A percentile compares a stretch with the other conserved stretches of the same genome.
These are phyloP conservation scores for Drosophila ezoana DNA, from an alignment of 2,888 invertebrate genomes.

Conservation along the genomic window DNA sequence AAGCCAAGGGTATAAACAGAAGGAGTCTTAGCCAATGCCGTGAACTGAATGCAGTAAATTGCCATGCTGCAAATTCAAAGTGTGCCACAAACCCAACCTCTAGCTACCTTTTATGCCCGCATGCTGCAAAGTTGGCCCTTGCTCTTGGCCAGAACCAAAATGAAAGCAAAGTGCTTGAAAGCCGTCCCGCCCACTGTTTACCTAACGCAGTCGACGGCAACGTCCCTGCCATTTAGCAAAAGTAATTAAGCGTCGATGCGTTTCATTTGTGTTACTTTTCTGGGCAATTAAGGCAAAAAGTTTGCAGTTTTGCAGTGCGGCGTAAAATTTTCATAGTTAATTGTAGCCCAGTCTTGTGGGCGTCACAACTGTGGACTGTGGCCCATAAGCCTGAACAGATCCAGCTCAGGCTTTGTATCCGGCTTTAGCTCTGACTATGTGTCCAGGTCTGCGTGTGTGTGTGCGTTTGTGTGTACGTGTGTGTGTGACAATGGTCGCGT, in stretches of 20 bases:
- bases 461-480: neutral
- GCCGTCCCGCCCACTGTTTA: constrained; percentile 38
- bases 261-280: constrained; percentile 80
- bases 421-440: no score
- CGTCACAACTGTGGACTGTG: constrained; percentile 1
- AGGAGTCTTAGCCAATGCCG: constrained; percentile 33
- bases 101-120: constrained; percentile 45
- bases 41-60: constrained; percentile 53
- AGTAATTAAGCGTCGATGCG: constrained; percentile 80
- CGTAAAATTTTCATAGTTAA: constrained; percentile 77
- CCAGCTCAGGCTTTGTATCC: neutral
- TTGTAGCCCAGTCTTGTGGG: constrained; percentile 43
- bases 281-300: constrained; percentile 78
- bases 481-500: constrained; percentile 20
- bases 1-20: constrained; percentile 17
- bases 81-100: constrained; percentile 38
- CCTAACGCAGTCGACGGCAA: constrained; percentile 51
- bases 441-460: neutral
- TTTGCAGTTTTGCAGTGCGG: constrained; percentile 59
- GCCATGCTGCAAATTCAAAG: constrained; percentile 55
- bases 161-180: constrained; percentile 2
- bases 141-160: constrained; percentile 26
- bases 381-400: constrained; percentile 15
- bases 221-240: constrained; percentile 72
- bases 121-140: constrained; percentile 46